Evolutionary conservation across 2,797 vertebrate species (phyloP), one percentile per base, ranked within the genome.

Genomic region (Smutsia temminckii): DNA sequence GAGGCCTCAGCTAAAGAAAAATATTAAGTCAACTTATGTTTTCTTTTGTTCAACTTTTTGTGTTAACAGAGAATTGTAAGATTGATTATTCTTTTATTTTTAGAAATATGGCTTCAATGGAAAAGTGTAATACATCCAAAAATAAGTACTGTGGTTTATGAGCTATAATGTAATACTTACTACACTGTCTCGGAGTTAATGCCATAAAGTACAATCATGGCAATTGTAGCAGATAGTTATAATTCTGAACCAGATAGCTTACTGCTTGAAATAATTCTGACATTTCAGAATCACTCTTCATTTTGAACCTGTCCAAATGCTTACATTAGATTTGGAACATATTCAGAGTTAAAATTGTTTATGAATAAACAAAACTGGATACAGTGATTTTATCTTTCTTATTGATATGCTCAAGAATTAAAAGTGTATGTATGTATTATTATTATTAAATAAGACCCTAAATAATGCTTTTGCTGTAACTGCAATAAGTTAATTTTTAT

Each of bases 91-190:
- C 2, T 94, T 74, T 85, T 55, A 57, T 74, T 91, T 91, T 12
- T 85, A 93, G 61, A 95, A 94, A 61, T 92, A 40, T 95, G 37
- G 49, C 78, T 92, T 96, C 29, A 96, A 74, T 80, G 95, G 87
- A 93, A 93, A 85, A 88, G 42, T 69, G n/a, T 57, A 59, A 71
- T 79, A 55, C 91, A 85, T 68, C 51, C 42, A 46, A 83, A 92
- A 94, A 89, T 87, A 87, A 94, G 83, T 93, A 87, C 87, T 91
- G 32, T 92, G 57, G 49, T 94, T 89, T 79, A 16, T 93, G 34
- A 85, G 53, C 59, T 63, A 5, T 89, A 69, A 51, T 71, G 13
- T 64, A 90, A 85, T 94, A 77, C 46, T 91, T 49, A 40, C 57
- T 46, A 87, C 46, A 94, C 46, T 77, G 12, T 71, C 59, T 89